Evolutionary conservation across 2,888 invertebrate genomes (phyloP), one percentile per base, ranked within the genome.

Genomic region (Chymomyza fuscimana): DNA sequence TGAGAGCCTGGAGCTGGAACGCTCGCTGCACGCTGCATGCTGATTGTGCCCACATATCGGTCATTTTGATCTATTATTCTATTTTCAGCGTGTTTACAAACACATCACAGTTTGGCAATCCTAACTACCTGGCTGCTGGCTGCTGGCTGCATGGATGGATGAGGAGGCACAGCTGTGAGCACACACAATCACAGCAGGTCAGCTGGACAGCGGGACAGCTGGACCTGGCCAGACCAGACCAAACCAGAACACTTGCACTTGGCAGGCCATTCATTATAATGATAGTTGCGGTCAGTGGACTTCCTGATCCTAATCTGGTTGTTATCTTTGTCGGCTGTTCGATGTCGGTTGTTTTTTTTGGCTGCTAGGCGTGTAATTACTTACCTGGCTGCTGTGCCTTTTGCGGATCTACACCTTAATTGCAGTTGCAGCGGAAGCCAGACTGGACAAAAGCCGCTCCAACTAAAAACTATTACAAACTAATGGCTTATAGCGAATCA

Each of bases 31-130:
- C 58, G 10, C 3, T 22, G 59, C 54, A 63, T 80, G 73, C 82
- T 72, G 80, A 75, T 74, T 80, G 70, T 75, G 69, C 67, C 72
- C 73, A 69, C 82, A 56, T 62, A 40, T 29, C 36, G 25, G 16
- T 52, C 65, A 75, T 78, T 51, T 78, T 84, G 85, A 86, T 86
- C 87, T 85, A 84, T 84, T 84, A 82, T 85, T 81, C 73, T 61
- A 87, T 85, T 87, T 87, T 80, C 82, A 76, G 69, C 70, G 78
- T 85, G 87, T 85, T 87, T 87, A 87, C 85, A 85, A 85, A 85
- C 85, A 85, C 83, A 85, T 80, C 80, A 81, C 81, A 82, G 80
- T 71, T 32, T 10, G 63, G 54, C 68, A 67, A 67, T 46, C 40
- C n/a, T 29, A n/a, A 10, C 51, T 40, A 10, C 9, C 29, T 66